phyloP scores from a whole-genome alignment of 2,888 invertebrate genomes.

The Drosophila greeni region DNA sequence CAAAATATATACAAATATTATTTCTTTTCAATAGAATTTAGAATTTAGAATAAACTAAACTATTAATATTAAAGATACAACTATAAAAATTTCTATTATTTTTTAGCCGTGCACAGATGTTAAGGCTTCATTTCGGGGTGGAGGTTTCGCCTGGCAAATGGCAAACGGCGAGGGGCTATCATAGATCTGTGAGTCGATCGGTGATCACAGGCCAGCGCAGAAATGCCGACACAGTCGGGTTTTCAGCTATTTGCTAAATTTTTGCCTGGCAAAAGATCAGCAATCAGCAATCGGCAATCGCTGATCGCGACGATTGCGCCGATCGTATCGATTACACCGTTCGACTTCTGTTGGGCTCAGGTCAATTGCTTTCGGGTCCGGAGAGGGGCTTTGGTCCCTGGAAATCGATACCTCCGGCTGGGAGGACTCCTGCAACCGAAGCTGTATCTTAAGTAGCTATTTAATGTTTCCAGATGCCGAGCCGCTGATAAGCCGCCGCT shows the following conservation, averaged over 20 bases:
- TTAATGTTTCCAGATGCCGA: slow-evolving; percentile 71
- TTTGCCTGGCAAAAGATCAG: slow-evolving; percentile 36
- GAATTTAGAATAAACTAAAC: no score
- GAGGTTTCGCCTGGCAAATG: slow-evolving; percentile 41
- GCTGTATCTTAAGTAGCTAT: slow-evolving; percentile 71
- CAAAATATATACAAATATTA: no score
- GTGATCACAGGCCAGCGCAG: slow-evolving; percentile 55
- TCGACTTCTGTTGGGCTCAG: slow-evolving; percentile 69
- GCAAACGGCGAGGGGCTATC: slow-evolving; percentile 36
- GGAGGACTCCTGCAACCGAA: slow-evolving; percentile 46
- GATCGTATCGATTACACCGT: slow-evolving; percentile 72
- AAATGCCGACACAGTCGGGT: slow-evolving; percentile 37
- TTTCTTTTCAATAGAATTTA: no score
- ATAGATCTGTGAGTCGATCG: slow-evolving; percentile 47
- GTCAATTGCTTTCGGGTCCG: slow-evolving; percentile 61
- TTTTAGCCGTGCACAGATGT: background rate
- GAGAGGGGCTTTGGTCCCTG: background rate
- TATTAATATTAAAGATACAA: no score
- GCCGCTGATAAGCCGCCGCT: slow-evolving; percentile 51
- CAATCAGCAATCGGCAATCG: slow-evolving; percentile 40
- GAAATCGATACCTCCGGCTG: slow-evolving; percentile 59
- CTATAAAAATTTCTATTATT: background rate
- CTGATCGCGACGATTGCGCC: slow-evolving; percentile 19
- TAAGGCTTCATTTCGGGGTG: background rate
- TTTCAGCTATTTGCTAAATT: slow-evolving; percentile 23